Base-by-base conservation (phyloP, 2,888 invertebrate species). In the Plutella xylostella region DNA sequence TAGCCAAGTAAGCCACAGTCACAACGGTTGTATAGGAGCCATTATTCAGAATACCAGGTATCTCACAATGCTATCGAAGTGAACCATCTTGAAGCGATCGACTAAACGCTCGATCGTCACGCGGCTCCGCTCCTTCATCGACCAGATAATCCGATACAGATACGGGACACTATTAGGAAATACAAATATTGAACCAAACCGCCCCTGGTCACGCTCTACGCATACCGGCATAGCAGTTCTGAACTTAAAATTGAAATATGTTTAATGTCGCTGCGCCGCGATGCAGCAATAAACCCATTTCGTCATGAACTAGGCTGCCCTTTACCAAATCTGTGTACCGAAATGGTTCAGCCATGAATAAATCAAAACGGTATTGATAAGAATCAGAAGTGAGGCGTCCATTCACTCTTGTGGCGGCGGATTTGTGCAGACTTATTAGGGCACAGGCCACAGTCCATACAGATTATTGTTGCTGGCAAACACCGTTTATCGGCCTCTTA, bases 41-140 rank as follows among this genome's bases (percentile, higher is more conserved):
- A 51, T 55, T 53, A 50, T 45, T 46, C 50, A 51, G 50, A 46
- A 51, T 21, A 12, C 15, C 46, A 43, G 44, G 49, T 49, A 50
- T 43, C 42, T 49, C 46, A 64, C 64, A 64, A 64, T 62, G 43
- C 42, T 61, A 64, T 64, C 63, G 45, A 62, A 58, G 52, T 64
- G 49, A 57, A 50, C 59, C 64, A 64, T 61, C 62, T 51, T 45
- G 47, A 50, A n/a, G n/a, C n/a, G 55, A 48, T 50, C 45, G 46
- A 46, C 47, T 21, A 51, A 20, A 31, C 41, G 14, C 5, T 5
- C 30, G 15, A 33, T 34, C 42, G 34, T 42, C 34, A 31, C 22
- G 34, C 21, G 15, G 17, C 7, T 3, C 28, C 17, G n/a, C 14
- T n/a, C 40, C 25, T 40, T 45, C 30, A 43, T 12, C 17, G 22